A percentile compares a stretch with the other conserved stretches of the same genome.
Evolutionary conservation across 1,140 invertebrate species (phyloP).

Genomic region (Penaeus indicus): DNA sequence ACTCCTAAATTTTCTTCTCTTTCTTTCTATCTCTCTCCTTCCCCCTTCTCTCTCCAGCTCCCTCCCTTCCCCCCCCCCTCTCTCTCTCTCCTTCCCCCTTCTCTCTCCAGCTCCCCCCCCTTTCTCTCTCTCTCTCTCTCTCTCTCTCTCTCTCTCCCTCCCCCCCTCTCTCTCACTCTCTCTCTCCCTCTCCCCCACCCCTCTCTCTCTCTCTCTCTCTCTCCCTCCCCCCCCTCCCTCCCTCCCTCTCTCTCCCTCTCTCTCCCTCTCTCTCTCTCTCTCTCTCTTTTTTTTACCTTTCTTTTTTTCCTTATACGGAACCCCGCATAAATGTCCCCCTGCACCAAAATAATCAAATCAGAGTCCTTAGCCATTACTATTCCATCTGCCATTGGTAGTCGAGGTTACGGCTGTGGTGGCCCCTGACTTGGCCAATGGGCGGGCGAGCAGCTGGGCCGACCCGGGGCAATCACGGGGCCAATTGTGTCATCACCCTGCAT

Average conservation of each 20-base stretch:
- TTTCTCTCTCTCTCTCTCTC: background rate
- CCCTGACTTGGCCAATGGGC: constrained; percentile 50
- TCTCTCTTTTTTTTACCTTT: background rate
- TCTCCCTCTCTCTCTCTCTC: background rate
- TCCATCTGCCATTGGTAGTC: constrained; percentile 53
- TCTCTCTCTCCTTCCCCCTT: background rate
- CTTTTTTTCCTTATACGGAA: background rate
- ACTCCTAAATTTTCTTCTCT: background rate
- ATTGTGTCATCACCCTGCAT: constrained; percentile 56
- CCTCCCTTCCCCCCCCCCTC: background rate
- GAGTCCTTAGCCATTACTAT: constrained; percentile 45
- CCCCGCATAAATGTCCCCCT: constrained; percentile 5
- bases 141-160: constrained; percentile 10
- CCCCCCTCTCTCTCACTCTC: background rate
- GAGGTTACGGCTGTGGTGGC: constrained; percentile 38
- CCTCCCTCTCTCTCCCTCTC: too few species aligned
- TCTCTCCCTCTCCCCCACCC: background rate
- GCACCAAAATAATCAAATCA: constrained; percentile 59
- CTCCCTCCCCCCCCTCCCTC: too few species aligned
- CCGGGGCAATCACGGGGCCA: constrained; percentile 50
- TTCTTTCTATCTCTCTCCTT: background rate
- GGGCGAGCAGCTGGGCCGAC: constrained; percentile 43
- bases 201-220: background rate
- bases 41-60: too few species aligned
- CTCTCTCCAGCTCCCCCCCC: background rate